Conservation (phyloP, 1,140 invertebrate genomes). For the Linepithema humile region DNA sequence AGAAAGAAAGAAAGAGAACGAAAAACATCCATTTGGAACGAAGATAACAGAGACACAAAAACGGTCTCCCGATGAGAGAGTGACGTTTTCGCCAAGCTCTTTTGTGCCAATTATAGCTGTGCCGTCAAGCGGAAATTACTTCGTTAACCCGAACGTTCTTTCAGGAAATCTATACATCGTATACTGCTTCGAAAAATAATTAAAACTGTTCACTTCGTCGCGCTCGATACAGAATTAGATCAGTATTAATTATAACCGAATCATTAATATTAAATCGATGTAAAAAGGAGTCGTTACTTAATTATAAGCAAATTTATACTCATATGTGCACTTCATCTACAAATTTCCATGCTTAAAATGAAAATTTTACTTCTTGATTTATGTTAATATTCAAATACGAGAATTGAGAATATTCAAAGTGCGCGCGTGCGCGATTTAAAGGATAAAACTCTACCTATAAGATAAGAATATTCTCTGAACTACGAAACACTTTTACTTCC, state of each 20-base stretch:
- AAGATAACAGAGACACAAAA: conserved; percentile 22
- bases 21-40: not conserved
- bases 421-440: conserved; percentile 28
- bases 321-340: not conserved
- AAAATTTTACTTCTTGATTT: not conserved
- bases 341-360: too few species aligned
- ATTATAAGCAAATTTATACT: not conserved
- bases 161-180: conserved; percentile 15
- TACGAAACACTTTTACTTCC: conserved; percentile 6
- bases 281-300: too few species aligned
- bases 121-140: conserved; percentile 66
- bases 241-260: not conserved
- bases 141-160: conserved; percentile 64
- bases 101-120: conserved; percentile 67
- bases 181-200: conserved; percentile 60
- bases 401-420: conserved; percentile 1
- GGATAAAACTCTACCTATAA: not conserved
- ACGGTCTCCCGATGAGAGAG: conserved; percentile 40
- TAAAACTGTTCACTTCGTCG: conserved; percentile 52
- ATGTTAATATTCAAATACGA: conserved; percentile 25
- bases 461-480: not conserved
- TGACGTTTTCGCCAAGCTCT: conserved; percentile 56
- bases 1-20: conserved; percentile 5
- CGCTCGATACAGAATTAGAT: not conserved
- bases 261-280: conserved; percentile 7